A percentile compares a stretch with the other conserved stretches of the same genome.
Evolutionary conservation across 1,140 invertebrate species (phyloP).

Genomic region (Gonioctena quinquepunctata): DNA sequence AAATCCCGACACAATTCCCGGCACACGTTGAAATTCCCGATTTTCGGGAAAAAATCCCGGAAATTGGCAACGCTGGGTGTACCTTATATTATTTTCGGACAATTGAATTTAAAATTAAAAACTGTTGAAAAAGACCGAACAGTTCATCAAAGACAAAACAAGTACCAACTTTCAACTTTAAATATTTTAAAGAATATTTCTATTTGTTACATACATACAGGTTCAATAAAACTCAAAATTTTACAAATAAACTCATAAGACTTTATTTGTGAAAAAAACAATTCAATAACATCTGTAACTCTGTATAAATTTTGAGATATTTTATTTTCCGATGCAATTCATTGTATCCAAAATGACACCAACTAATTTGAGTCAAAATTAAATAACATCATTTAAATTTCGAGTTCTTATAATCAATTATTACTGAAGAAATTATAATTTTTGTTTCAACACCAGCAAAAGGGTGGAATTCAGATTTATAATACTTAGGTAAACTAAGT

Average conservation of each 20-base stretch:
- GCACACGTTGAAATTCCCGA: too few relatives aligned
- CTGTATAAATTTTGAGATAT: constrained; percentile 10
- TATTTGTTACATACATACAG: too few relatives aligned
- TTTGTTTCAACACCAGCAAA: background rate
- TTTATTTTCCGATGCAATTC: background rate
- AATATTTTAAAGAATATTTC: too few relatives aligned
- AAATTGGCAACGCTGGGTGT: too few relatives aligned
- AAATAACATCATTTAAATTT: background rate
- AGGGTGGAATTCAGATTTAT: background rate
- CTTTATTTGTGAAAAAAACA: constrained; percentile 18
- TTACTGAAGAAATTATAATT: background rate
- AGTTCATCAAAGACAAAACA: too few relatives aligned
- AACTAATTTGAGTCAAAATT: background rate
- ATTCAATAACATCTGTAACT: constrained; percentile 5
- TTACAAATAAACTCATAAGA: constrained; percentile 18
- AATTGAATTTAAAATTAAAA: too few relatives aligned
- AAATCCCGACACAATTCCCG: too few relatives aligned
- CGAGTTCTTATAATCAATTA: background rate
- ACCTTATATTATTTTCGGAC: too few relatives aligned
- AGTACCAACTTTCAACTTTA: too few relatives aligned
- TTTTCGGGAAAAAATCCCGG: too few relatives aligned
- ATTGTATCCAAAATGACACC: background rate
- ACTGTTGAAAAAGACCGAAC: too few relatives aligned
- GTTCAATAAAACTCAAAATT: too few relatives aligned
- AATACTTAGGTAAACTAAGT: constrained; percentile 17